Conservation (phyloP, 1,140 invertebrate species). For the Steinernema feltiae region DNA sequence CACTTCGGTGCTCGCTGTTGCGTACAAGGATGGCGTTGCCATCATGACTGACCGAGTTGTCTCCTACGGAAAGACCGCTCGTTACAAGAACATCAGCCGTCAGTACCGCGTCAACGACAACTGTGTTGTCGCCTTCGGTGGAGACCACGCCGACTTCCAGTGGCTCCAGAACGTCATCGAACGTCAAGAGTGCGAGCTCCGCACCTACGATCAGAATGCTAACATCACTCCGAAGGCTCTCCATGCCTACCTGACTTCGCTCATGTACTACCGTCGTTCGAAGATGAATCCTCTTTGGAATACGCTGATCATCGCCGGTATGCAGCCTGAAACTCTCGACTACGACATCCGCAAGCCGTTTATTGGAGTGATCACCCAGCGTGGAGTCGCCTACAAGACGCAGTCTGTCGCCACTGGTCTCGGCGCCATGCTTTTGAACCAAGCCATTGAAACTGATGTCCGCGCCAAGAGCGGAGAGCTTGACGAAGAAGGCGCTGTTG, state of each 20-base stretch:
- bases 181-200: slow-evolving; percentile 39
- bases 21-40: slow-evolving; percentile 53
- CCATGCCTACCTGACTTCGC: slow-evolving; percentile 46
- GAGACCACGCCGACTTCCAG: slow-evolving; percentile 56
- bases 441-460: slow-evolving; percentile 39
- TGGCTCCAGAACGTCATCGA: slow-evolving; percentile 56
- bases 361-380: slow-evolving; percentile 54
- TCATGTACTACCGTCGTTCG: slow-evolving; percentile 53
- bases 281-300: slow-evolving; percentile 57
- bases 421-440: slow-evolving; percentile 47
- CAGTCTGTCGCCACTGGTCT: slow-evolving; percentile 50
- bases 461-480: slow-evolving; percentile 35
- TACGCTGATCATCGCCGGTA: slow-evolving; percentile 50
- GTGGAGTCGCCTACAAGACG: slow-evolving; percentile 47
- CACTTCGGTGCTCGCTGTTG: slow-evolving; percentile 52
- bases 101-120: slow-evolving; percentile 48
- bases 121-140: slow-evolving; percentile 48
- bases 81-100: slow-evolving; percentile 46
- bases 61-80: slow-evolving; percentile 46
- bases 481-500: slow-evolving; percentile 39
- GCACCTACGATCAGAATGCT: slow-evolving; percentile 21
- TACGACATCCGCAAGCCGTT: slow-evolving; percentile 47
- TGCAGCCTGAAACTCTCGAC: slow-evolving; percentile 44
- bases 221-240: slow-evolving; percentile 49
- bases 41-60: slow-evolving; percentile 47